phyloP scores from a whole-genome alignment of 2,888 invertebrate genomes.

The Calliopum simillimum region DNA sequence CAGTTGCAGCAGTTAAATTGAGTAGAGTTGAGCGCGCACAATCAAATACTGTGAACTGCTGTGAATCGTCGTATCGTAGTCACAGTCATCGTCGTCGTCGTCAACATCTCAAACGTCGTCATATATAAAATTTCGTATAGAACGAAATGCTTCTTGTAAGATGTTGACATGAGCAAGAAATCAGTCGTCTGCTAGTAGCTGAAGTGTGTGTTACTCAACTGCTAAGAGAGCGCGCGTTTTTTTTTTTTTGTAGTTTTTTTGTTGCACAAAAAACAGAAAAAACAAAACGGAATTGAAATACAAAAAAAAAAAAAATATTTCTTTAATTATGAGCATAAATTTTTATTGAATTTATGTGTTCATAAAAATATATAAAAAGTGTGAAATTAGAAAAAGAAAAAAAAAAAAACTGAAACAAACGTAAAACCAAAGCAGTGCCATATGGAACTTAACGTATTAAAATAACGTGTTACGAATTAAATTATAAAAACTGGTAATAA shows the following conservation, averaged over 20 bases:
- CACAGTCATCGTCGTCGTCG: not conserved
- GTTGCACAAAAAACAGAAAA: conserved; percentile 22
- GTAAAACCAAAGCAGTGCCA: not conserved
- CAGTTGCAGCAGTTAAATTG: not conserved
- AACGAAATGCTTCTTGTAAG: conserved; percentile 61
- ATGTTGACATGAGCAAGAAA: conserved; percentile 57
- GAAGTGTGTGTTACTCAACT: conserved; percentile 61
- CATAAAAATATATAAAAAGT: conserved; percentile 9
- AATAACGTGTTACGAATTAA: no score
- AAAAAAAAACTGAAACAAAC: conserved; percentile 3
- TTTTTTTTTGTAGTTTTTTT: conserved; percentile 16
- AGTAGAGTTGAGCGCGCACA: not conserved
- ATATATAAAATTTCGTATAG: conserved; percentile 24
- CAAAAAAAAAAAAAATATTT: conserved; percentile 34
- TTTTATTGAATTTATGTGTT: not conserved
- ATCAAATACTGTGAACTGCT: not conserved
- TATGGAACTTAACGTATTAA: no score
- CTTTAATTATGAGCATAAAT: conserved; percentile 34
- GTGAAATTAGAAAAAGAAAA: not conserved
- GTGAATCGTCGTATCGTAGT: not conserved
- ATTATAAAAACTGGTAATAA: no score
- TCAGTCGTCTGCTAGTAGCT: conserved; percentile 64
- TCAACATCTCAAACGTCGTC: no score
- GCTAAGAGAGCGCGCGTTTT: conserved; percentile 49
- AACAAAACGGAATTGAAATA: conserved; percentile 2